phyloP scores from a whole-genome alignment of 2,113 vertebrate genomes.

The human region DNA sequence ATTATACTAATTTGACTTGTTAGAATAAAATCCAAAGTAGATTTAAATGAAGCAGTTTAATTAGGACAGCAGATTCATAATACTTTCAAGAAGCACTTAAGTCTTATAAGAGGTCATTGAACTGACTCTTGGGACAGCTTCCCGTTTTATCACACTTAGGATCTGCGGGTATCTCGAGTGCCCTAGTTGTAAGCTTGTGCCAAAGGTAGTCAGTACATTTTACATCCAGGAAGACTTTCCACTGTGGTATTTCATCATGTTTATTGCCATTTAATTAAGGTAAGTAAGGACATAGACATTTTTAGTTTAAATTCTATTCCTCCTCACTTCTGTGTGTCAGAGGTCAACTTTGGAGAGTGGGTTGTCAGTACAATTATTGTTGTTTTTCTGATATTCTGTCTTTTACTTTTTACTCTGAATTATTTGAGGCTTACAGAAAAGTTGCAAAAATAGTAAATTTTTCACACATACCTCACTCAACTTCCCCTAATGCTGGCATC shows the following conservation, averaged over 20 bases:
- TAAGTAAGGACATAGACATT: not conserved
- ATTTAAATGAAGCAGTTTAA: not conserved
- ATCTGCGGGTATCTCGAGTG: not conserved
- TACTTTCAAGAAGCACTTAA: not conserved
- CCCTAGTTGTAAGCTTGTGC: not conserved
- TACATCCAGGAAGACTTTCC: not conserved
- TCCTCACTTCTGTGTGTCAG: not conserved
- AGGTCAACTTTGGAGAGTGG: not conserved
- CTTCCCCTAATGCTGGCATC: not conserved
- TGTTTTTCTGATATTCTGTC: not conserved
- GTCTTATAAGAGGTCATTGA: not conserved
- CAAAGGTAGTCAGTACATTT: not conserved
- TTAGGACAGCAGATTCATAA: not conserved
- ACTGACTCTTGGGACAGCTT: not conserved
- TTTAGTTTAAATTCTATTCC: slow-evolving; percentile 4
- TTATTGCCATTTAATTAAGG: not conserved
- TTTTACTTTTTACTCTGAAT: not conserved
- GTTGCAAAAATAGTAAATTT: not conserved
- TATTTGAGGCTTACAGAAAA: not conserved
- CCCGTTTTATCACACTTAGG: not conserved
- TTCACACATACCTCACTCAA: not conserved
- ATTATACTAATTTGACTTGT: not conserved
- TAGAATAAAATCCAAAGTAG: slow-evolving; percentile 22
- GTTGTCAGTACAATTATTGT: not conserved
- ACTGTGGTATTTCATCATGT: not conserved